Evolutionary conservation across 2,797 vertebrate genomes (phyloP).

Genomic region (Natrix natrix): DNA sequence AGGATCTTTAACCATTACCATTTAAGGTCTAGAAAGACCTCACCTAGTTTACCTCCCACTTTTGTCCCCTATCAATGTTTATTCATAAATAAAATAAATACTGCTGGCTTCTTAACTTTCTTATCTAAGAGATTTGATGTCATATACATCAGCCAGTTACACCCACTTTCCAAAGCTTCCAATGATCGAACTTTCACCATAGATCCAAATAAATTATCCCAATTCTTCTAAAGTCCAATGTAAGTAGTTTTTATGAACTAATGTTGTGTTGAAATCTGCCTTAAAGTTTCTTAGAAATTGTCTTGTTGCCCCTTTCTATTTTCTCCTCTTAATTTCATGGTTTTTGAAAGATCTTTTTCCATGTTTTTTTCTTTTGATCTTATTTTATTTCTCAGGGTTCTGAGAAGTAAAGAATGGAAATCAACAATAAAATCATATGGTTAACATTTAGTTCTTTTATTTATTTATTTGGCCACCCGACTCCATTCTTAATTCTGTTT

Average conservation of each 20-base stretch:
- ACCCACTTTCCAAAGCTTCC: constrained; percentile 26
- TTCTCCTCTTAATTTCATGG: not conserved
- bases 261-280: not conserved
- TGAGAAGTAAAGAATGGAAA: not conserved
- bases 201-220: not conserved
- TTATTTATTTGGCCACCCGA: not conserved
- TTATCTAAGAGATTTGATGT: not conserved
- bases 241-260: not conserved
- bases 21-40: not conserved
- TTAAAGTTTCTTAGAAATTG: not conserved
- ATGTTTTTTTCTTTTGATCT: not conserved
- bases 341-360: not conserved
- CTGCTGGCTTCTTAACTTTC: not conserved
- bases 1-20: not conserved
- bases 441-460: not conserved
- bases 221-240: not conserved
- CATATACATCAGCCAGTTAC: constrained; percentile 36
- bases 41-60: not conserved
- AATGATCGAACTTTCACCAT: not conserved
- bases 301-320: not conserved
- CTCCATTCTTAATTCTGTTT: not conserved
- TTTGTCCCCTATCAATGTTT: not conserved
- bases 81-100: constrained; percentile 11
- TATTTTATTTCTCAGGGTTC: not conserved
- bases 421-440: not conserved